These are phyloP conservation scores for Xyliphius kryptos DNA, from an alignment of 2,113 vertebrate species.

Conservation along the genomic window DNA sequence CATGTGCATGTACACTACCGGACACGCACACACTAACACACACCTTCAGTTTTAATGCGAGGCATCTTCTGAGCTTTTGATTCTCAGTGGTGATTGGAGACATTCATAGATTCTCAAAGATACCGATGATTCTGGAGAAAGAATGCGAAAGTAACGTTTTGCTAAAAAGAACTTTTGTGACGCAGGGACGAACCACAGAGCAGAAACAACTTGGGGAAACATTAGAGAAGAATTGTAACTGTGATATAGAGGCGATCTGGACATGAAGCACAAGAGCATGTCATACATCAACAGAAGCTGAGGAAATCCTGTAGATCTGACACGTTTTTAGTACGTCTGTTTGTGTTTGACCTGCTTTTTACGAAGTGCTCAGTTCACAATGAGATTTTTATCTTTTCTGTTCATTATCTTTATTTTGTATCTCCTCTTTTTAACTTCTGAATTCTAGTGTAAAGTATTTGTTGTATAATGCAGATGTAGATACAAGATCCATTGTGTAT, in stretches of 20 bases:
- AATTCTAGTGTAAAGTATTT: conserved; percentile 93
- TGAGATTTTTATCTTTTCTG: conserved; percentile 64
- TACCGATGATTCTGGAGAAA: too few species aligned
- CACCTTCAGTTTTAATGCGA: conserved; percentile 50
- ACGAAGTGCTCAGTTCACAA: conserved; percentile 77
- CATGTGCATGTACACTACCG: conserved; percentile 97
- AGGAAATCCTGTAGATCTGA: conserved; percentile 83
- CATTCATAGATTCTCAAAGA: too few species aligned
- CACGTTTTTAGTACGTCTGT: conserved; percentile 72
- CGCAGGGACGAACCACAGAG: too few species aligned
- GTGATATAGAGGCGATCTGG: conserved; percentile 56
- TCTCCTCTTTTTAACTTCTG: conserved; percentile 85
- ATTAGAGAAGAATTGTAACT: too few species aligned
- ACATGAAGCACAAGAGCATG: conserved; percentile 67
- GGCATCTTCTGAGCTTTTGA: too few species aligned
- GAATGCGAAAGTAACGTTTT: too few species aligned
- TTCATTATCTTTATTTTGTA: conserved; percentile 44
- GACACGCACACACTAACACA: conserved; percentile 50
- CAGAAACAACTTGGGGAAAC: too few species aligned
- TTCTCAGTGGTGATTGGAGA: too few species aligned
- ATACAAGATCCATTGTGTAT: conserved; percentile 82
- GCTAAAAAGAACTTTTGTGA: too few species aligned
- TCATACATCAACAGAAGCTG: conserved; percentile 47
- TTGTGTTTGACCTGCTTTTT: conserved; percentile 75
- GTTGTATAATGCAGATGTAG: conserved; percentile 88